Evolutionary conservation across 2,888 invertebrate species (phyloP).

Genomic region (Entomobrya multifasciata): DNA sequence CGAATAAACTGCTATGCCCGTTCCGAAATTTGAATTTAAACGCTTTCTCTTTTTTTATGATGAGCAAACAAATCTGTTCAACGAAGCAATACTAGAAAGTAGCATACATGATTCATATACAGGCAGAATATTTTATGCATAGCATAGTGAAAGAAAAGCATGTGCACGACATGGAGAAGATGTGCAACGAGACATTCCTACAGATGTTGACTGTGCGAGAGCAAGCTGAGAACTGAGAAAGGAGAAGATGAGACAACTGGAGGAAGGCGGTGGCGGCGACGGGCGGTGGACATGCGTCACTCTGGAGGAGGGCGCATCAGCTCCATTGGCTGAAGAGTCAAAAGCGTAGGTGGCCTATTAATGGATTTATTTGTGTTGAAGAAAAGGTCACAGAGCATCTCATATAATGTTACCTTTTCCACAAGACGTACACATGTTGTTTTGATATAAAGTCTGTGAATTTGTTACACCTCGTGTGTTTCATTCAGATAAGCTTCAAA

Average conservation of each 20-base stretch:
- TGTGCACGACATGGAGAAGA: background rate
- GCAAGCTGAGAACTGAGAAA: slow-evolving; percentile 43
- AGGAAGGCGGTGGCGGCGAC: slow-evolving; percentile 69
- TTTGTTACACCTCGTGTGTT: background rate
- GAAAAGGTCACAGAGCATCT: slow-evolving; percentile 71
- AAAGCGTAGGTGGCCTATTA: slow-evolving; percentile 77
- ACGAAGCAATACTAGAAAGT: too few species aligned
- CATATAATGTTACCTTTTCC: background rate
- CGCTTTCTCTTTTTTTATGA: too few species aligned
- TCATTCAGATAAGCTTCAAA: background rate
- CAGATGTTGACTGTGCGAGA: slow-evolving; percentile 60
- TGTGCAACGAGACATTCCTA: slow-evolving; percentile 6
- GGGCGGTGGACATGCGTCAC: slow-evolving; percentile 77
- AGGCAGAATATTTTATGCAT: too few species aligned
- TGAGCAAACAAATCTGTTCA: too few species aligned
- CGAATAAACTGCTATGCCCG: too few species aligned
- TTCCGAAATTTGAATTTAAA: too few species aligned
- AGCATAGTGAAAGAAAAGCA: slow-evolving; percentile 26
- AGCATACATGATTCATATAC: too few species aligned
- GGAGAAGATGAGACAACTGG: slow-evolving; percentile 47
- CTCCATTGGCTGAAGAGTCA: slow-evolving; percentile 74
- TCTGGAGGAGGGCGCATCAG: slow-evolving; percentile 72
- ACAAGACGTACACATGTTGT: background rate
- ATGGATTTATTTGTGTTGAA: slow-evolving; percentile 68
- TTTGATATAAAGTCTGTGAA: background rate